A percentile compares a stretch with the other conserved stretches of the same genome.
Conservation (phyloP, 1,140 invertebrate genomes). For the Samia ricini region DNA sequence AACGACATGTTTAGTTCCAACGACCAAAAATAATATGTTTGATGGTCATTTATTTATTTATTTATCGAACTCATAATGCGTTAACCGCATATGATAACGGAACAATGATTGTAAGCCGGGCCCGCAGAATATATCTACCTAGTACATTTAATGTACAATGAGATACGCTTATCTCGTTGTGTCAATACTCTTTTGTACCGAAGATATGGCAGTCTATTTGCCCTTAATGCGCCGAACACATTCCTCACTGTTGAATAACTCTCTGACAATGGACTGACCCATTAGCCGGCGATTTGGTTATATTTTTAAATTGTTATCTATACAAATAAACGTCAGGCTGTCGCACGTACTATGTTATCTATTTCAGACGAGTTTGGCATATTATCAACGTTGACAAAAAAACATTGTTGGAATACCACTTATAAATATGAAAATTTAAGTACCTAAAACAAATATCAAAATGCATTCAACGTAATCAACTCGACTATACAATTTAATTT, state of each 20-base stretch:
- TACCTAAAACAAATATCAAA: no score
- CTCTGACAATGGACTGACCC: constrained; percentile 54
- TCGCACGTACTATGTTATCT: constrained; percentile 21
- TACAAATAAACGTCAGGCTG: constrained; percentile 24
- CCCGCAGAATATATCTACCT: constrained; percentile 49
- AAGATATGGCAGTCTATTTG: constrained; percentile 69
- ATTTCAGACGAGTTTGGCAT: constrained; percentile 20
- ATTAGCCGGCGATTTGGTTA: constrained; percentile 48
- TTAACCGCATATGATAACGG: constrained; percentile 67
- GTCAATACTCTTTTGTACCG: constrained; percentile 75
- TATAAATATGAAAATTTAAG: not conserved
- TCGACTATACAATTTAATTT: not conserved
- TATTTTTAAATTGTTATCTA: constrained; percentile 37
- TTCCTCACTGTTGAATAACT: constrained; percentile 62
- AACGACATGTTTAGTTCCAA: constrained; percentile 8
- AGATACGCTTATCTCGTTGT: constrained; percentile 66
- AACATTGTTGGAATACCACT: not conserved
- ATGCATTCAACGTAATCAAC: no score
- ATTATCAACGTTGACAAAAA: constrained; percentile 29
- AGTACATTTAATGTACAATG: constrained; percentile 59
- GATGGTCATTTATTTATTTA: constrained; percentile 45
- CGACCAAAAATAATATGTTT: constrained; percentile 8
- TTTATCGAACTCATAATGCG: constrained; percentile 68
- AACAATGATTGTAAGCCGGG: constrained; percentile 66
- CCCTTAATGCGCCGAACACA: constrained; percentile 64